These are phyloP conservation scores for Petrocephalus zakoni DNA, from an alignment of 2,113 vertebrate genomes.

Conservation along the genomic window DNA sequence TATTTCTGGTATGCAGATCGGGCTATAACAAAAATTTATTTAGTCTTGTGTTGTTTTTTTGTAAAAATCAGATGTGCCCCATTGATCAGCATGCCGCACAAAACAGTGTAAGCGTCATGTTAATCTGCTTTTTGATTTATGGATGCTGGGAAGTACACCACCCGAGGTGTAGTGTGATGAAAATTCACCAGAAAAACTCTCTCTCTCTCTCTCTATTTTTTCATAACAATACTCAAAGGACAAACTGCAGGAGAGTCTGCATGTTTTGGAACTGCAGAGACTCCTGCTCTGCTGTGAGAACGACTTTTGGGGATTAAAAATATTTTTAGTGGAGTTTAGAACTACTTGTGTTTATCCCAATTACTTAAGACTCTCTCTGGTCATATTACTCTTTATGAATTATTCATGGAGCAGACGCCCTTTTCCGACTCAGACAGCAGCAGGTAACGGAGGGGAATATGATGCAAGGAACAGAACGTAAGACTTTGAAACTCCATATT, in stretches of 20 bases:
- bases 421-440: not conserved
- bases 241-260: not conserved
- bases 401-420: not conserved
- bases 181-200: not conserved
- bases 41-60: not conserved
- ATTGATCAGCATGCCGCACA: not conserved
- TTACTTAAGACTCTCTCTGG: slow-evolving; percentile 6
- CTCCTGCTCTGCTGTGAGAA: not conserved
- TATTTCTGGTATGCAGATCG: not conserved
- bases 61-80: not conserved
- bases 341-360: slow-evolving; percentile 9
- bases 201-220: not conserved
- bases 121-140: slow-evolving; percentile 11
- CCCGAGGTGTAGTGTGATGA: not conserved
- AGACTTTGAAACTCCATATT: not conserved
- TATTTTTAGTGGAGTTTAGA: not conserved
- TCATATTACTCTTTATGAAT: not conserved
- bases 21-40: not conserved
- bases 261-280: not conserved
- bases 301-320: not conserved
- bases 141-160: not conserved
- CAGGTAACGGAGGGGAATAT: not conserved
- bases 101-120: not conserved
- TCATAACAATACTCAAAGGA: too few relatives aligned
- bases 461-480: not conserved